Evolutionary conservation across 2,113 vertebrate species (phyloP), one percentile per base, ranked within the genome.

Genomic region (Ellobius talpinus): DNA sequence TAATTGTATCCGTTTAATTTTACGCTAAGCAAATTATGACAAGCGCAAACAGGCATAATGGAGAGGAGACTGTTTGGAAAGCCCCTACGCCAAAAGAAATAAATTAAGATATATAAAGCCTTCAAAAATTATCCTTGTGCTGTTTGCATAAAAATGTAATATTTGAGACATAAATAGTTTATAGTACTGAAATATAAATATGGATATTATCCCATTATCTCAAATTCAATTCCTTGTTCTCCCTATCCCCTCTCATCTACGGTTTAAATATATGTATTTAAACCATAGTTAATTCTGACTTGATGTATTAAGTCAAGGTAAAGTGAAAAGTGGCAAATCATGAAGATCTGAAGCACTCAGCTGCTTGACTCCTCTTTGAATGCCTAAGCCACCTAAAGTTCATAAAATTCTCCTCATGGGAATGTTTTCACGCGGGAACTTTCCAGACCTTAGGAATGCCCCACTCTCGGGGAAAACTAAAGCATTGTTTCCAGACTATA

Each of bases 1-100:
- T 97, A 97, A 97, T 97, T 96, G 90, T 79, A 81, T 66, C 66
- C 81, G 89, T 95, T 97, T 89, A 93, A 96, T 91, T 93, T 79
- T 96, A 90, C 26, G 42, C 78, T 91, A 87, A 93, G 70, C 93
- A 95, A 95, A 97, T 89, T 89, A 92, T 65, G 78, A 85, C 96
- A 97, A 86, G 95, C 92, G 72, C 26, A 92, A 96, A 92, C 94
- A 97, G 68, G 95, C 1, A 68, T 42, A 47, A 74, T 19, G 87
- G 63, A 95, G 39, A 95, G 55, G 94, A 87, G 45, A 36, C 17
- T 19, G 66, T 66, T 58, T 13, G 90, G 91, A 95, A 96, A 95
- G 52, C 4, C 65, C 70, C 79, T 72, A 47, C 5, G 26, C 55
- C 61, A 93, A 97, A 95, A 93, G 66, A 96, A 77, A 87, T 81